Conservation (phyloP, 1,140 invertebrate genomes). For the Philopotamus ludificatus region DNA sequence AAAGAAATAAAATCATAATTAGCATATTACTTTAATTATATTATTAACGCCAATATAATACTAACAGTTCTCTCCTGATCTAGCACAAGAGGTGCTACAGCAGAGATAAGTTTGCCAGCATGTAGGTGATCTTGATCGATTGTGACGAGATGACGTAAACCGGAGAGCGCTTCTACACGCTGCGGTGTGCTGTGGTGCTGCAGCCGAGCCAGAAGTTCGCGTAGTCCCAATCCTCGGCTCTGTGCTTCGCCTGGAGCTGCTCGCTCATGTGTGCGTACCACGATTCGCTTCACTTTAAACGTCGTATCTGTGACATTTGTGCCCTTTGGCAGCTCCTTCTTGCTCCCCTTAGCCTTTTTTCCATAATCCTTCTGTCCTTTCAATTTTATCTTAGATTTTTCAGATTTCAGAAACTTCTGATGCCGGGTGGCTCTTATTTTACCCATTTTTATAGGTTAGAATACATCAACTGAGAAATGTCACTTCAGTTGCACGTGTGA, state of each 20-base stretch:
- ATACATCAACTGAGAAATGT: background rate
- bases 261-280: constrained; percentile 62
- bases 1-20: constrained; percentile 41
- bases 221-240: constrained; percentile 72
- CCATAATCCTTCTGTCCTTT: too few relatives aligned
- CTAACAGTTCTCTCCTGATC: constrained; percentile 66
- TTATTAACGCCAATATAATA: background rate
- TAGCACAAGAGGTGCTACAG: constrained; percentile 65
- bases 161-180: constrained; percentile 67
- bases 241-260: constrained; percentile 55
- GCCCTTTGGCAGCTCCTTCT: constrained; percentile 70
- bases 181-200: constrained; percentile 76
- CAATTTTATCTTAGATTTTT: constrained; percentile 76
- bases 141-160: constrained; percentile 68
- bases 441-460: background rate
- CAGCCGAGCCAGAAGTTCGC: constrained; percentile 73
- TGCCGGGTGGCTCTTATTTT: constrained; percentile 49
- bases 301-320: constrained; percentile 82
- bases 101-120: constrained; percentile 67
- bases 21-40: background rate
- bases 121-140: constrained; percentile 51
- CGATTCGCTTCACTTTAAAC: constrained; percentile 86
- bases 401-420: constrained; percentile 70
- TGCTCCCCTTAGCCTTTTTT: too few relatives aligned
- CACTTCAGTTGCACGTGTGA: background rate